Conservation (phyloP, 2,888 invertebrate genomes). For the Drosophila cracens region DNA sequence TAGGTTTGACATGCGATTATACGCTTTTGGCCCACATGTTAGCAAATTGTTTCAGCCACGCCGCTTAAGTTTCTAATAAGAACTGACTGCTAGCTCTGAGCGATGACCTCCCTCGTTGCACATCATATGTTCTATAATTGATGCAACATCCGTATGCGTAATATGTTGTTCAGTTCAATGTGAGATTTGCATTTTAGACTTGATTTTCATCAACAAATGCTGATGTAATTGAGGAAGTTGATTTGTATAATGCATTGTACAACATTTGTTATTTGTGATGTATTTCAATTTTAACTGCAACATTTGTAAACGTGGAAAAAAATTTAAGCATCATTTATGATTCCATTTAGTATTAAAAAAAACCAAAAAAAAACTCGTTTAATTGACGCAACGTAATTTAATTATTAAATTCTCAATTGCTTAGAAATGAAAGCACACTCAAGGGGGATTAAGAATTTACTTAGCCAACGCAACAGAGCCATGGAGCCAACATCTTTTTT, state of each 20-base stretch:
- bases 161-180: constrained; percentile 6
- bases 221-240: background rate
- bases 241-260: background rate
- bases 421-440: background rate
- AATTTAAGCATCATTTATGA: background rate
- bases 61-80: constrained; percentile 30
- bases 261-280: background rate
- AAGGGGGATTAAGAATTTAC: constrained; percentile 9
- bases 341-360: background rate
- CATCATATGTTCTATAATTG: constrained; percentile 33
- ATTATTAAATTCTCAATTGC: constrained; percentile 6
- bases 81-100: constrained; percentile 11
- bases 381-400: constrained; percentile 4
- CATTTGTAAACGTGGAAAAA: background rate
- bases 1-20: constrained; percentile 59
- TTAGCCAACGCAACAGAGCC: constrained; percentile 2
- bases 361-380: background rate
- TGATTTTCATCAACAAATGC: background rate
- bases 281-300: no score
- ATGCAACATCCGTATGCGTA: constrained; percentile 18
- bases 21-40: constrained; percentile 40
- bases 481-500: constrained; percentile 14
- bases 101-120: constrained; percentile 9
- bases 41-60: constrained; percentile 38
- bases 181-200: background rate